Evolutionary conservation across 92 coral and sea anemone genomes (phyloP).

Genomic region (Siderastrea siderea): DNA sequence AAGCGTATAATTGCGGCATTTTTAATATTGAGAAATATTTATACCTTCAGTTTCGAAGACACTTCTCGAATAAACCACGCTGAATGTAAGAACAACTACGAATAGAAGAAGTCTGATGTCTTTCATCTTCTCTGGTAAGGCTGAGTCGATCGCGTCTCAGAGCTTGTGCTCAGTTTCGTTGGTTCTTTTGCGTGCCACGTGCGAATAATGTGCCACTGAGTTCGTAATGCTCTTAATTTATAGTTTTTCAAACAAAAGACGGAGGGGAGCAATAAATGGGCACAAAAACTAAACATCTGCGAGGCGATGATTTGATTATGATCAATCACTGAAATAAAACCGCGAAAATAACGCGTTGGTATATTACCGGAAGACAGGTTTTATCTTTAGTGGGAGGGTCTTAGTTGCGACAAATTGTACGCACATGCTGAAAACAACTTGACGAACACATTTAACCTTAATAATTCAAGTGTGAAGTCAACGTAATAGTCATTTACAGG

Average conservation of each 20-base stretch:
- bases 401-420: not conserved
- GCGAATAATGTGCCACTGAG: not conserved
- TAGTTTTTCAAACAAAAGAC: not conserved
- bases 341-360: not conserved
- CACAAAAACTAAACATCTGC: not conserved
- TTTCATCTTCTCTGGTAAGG: not conserved
- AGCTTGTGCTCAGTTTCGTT: not conserved
- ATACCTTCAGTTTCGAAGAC: not conserved
- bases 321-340: not conserved
- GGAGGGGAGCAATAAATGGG: not conserved
- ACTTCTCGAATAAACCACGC: not conserved
- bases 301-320: not conserved
- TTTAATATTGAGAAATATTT: no score
- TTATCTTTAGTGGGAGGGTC: not conserved
- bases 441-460: not conserved
- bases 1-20: no score
- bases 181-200: not conserved
- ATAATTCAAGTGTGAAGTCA: not conserved
- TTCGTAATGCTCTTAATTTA: no score
- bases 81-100: not conserved
- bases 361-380: not conserved
- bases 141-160: not conserved
- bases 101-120: not conserved
- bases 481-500: not conserved
- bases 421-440: not conserved